Conservation (phyloP, 2,113 vertebrate genomes). For the Aphelocoma coerulescens region DNA sequence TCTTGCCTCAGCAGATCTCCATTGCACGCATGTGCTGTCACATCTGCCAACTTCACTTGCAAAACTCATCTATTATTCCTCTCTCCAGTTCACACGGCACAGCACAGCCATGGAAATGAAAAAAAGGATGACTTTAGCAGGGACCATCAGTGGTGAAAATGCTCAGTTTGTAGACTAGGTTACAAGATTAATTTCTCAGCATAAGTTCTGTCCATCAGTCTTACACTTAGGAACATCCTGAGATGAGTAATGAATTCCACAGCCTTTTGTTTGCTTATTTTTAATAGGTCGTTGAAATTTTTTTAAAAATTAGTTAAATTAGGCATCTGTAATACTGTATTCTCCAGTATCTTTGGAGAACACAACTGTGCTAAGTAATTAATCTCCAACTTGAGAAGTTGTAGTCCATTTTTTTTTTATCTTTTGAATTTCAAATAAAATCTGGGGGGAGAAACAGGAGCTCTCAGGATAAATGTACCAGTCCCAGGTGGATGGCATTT, state of each 20-base stretch:
- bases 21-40: background rate
- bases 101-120: background rate
- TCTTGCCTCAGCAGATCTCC: conserved; percentile 14
- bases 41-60: background rate
- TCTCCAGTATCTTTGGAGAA: background rate
- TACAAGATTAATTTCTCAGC: background rate
- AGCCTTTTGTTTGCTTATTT: background rate
- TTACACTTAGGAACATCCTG: background rate
- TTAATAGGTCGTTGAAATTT: background rate
- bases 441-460: background rate
- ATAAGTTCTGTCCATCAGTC: background rate
- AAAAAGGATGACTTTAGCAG: background rate
- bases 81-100: background rate
- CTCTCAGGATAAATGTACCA: background rate
- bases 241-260: background rate
- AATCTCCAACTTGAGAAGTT: background rate
- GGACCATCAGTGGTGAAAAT: background rate
- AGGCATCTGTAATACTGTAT: background rate
- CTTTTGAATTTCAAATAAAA: background rate
- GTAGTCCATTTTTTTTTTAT: background rate
- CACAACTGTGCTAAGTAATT: background rate
- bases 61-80: conserved; percentile 1
- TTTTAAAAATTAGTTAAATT: background rate
- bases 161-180: background rate
- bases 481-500: background rate